Conservation (phyloP, 1,140 invertebrate species). For the Portunus trituberculatus region DNA sequence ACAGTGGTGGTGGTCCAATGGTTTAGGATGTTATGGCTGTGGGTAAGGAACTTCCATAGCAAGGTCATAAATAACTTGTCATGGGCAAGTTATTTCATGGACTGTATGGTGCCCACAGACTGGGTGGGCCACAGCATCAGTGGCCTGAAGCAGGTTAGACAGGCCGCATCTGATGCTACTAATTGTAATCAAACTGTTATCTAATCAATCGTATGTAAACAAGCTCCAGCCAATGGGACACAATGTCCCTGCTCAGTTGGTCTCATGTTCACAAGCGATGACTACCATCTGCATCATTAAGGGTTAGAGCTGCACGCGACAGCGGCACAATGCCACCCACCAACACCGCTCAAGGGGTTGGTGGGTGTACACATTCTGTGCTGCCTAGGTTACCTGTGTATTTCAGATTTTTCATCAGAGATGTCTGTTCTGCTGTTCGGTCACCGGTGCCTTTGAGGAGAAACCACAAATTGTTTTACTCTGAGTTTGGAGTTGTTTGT, state of each 20-base stretch:
- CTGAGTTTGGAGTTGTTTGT: neutral
- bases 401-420: constrained; percentile 68
- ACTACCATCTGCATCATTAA: neutral
- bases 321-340: constrained; percentile 9
- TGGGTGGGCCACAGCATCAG: neutral
- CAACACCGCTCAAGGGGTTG: neutral
- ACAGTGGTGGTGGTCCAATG: neutral
- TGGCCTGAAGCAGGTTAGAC: neutral
- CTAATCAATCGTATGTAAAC: neutral
- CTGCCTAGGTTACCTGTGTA: constrained; percentile 71
- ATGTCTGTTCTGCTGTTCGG: constrained; percentile 68
- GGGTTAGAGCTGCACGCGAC: constrained; percentile 51
- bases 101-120: constrained; percentile 12
- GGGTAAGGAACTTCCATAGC: neutral
- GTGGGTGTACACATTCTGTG: neutral
- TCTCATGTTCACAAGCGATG: constrained; percentile 25
- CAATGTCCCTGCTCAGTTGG: neutral
- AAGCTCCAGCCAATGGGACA: neutral
- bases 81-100: constrained; percentile 27
- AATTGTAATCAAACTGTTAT: constrained; percentile 3
- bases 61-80: constrained; percentile 40
- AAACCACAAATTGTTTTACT: constrained; percentile 55
- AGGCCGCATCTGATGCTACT: constrained; percentile 9
- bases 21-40: constrained; percentile 33
- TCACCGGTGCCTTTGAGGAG: constrained; percentile 65